Conservation (phyloP, 2,113 vertebrate genomes). For the Microtus richardsoni region DNA sequence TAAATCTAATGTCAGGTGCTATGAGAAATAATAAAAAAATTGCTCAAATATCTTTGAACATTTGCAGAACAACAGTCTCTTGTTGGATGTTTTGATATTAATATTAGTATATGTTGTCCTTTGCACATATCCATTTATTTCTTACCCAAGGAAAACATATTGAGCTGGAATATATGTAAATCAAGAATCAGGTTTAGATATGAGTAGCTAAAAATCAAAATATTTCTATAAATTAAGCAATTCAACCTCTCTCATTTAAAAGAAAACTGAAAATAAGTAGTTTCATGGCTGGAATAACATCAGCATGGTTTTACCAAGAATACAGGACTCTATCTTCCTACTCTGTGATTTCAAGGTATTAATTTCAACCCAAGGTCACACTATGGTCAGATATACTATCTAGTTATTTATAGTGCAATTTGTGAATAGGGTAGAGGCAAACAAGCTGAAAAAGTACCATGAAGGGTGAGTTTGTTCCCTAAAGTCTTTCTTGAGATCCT, state of each 20-base stretch:
- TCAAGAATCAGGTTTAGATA: background rate
- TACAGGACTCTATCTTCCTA: background rate
- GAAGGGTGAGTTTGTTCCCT: background rate
- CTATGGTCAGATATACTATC: background rate
- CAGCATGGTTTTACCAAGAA: background rate
- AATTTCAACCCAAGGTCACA: background rate
- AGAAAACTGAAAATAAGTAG: background rate
- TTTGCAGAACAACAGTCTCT: conserved; percentile 39
- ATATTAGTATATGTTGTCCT: background rate
- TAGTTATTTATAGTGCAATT: background rate
- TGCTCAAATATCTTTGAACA: background rate
- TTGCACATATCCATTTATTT: background rate
- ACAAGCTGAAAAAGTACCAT: background rate
- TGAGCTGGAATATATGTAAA: background rate
- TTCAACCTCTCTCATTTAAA: background rate
- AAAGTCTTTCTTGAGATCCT: background rate
- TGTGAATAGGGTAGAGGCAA: background rate
- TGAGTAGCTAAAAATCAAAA: background rate
- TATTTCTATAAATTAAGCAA: background rate
- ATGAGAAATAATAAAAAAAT: background rate
- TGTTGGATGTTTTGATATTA: background rate
- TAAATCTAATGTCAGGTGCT: background rate
- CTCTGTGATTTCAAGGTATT: background rate
- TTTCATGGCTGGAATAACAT: background rate
- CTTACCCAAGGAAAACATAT: background rate